phyloP scores from a whole-genome alignment of 2,888 invertebrate genomes.

The Nephrotoma guestfalica region DNA sequence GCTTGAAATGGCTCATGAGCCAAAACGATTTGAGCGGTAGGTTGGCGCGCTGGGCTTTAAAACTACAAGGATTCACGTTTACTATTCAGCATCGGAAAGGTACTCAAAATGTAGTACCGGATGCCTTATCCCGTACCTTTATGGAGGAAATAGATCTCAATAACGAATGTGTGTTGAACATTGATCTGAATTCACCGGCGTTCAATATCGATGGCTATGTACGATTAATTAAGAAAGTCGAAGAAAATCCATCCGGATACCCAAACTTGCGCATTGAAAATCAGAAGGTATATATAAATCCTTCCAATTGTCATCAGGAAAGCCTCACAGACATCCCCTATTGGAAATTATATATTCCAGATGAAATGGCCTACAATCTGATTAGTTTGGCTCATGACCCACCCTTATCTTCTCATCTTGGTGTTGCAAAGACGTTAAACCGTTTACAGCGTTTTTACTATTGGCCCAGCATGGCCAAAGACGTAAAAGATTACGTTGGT shows the following conservation, averaged over 20 bases:
- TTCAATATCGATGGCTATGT: not conserved
- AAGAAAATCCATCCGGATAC: no score
- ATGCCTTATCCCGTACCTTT: not conserved
- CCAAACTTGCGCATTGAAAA: no score
- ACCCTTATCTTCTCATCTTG: not conserved
- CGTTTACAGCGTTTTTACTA: not conserved
- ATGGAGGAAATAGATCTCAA: not conserved
- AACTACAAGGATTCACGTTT: not conserved
- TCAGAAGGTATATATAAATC: no score
- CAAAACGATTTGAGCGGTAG: not conserved
- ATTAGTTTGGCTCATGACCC: not conserved
- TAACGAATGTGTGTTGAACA: not conserved
- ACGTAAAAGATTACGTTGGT: not conserved
- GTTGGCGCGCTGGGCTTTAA: not conserved
- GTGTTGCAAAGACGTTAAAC: not conserved
- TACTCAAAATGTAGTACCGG: constrained; percentile 3
- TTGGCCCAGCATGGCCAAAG: not conserved
- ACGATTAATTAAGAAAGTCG: not conserved
- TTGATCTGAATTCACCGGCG: not conserved
- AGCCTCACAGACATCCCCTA: not conserved
- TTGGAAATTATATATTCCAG: not conserved
- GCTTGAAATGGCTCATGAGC: constrained; percentile 1
- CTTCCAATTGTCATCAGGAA: no score
- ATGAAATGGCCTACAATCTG: not conserved
- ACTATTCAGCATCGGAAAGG: not conserved